Evolutionary conservation across 2,888 invertebrate species (phyloP), one percentile per base, ranked within the genome.

Genomic region (Linnaemya vulpina): DNA sequence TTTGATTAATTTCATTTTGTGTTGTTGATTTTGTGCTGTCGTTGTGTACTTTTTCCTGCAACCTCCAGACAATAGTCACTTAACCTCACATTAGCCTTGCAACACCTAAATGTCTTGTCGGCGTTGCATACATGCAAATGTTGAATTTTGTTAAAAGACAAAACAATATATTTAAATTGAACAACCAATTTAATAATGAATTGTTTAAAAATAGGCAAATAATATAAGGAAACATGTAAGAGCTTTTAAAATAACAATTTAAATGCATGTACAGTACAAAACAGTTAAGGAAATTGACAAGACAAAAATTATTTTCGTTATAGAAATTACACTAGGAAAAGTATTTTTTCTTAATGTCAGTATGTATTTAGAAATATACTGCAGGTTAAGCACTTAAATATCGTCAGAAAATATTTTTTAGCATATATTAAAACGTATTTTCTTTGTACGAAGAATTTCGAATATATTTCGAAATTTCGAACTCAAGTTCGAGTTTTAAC

Each of bases 41-140:
- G 25, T 17, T 82, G 67, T 81, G 71, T 65, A 71, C 38, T 71
- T 78, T 63, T 35, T 20, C 25, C 25, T 11, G 58, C 65, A 75
- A 81, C 55, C 73, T 1, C 35, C 38, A 67, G 77, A 85, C 85
- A 85, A 85, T 85, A 55, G 70, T 75, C 85, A 85, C 85, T 82
- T 85, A 85, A 85, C 85, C 85, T 53, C 77, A 81, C 78, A 85
- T 85, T 85, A 85, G 78, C 81, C 74, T 78, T 63, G 85, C 77
- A 85, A 85, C 85, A 85, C 85, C 82, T 85, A 70, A 82, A 78
- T 35, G 67, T 22, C 35, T 51, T 40, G 49, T 15, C 55, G 68
- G 30, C 49, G 30, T 71, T 63, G 55, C 49, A 73, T 38, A 30
- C 17, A 55, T 15, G 43, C 30, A 43, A 43, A 46, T 43, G 73